Percentiles rank a stretch among this genome's conserved stretches.
Conservation (phyloP, 2,888 invertebrate species). For the Mylabris sibirica region DNA sequence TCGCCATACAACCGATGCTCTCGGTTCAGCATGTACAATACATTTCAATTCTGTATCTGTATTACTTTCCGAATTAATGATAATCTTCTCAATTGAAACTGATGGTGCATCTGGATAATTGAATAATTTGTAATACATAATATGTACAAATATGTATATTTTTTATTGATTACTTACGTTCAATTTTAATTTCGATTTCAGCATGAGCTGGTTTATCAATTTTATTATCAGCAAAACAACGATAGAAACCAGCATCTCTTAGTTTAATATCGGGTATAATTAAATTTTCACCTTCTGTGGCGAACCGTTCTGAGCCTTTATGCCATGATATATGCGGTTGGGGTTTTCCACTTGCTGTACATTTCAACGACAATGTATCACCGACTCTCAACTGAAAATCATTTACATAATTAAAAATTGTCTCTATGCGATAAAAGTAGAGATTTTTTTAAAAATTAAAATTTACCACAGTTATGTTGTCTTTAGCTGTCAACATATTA, state of each 20-base stretch:
- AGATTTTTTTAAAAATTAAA: conserved; percentile 22
- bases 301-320: conserved; percentile 45
- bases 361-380: conserved; percentile 57
- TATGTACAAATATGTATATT: no score
- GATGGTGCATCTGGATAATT: conserved; percentile 59
- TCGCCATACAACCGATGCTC: conserved; percentile 56
- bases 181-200: conserved; percentile 53
- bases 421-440: no score
- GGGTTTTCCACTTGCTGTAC: conserved; percentile 60
- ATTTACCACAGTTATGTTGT: conserved; percentile 45
- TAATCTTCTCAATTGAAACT: conserved; percentile 58
- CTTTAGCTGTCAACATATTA: conserved; percentile 43
- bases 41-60: conserved; percentile 60
- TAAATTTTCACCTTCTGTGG: conserved; percentile 51
- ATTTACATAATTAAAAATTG: conserved; percentile 21
- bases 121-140: background rate
- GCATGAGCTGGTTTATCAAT: conserved; percentile 54
- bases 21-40: conserved; percentile 60
- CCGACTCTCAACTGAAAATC: conserved; percentile 55
- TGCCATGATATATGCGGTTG: conserved; percentile 61
- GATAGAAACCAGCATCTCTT: conserved; percentile 60
- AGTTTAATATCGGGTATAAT: conserved; percentile 53
- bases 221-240: conserved; percentile 62
- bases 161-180: conserved; percentile 50
- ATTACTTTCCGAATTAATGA: conserved; percentile 59